A percentile compares a stretch with the other conserved stretches of the same genome.
phyloP scores from a whole-genome alignment of 2,113 vertebrate genomes.

The Prunella himalayana region DNA sequence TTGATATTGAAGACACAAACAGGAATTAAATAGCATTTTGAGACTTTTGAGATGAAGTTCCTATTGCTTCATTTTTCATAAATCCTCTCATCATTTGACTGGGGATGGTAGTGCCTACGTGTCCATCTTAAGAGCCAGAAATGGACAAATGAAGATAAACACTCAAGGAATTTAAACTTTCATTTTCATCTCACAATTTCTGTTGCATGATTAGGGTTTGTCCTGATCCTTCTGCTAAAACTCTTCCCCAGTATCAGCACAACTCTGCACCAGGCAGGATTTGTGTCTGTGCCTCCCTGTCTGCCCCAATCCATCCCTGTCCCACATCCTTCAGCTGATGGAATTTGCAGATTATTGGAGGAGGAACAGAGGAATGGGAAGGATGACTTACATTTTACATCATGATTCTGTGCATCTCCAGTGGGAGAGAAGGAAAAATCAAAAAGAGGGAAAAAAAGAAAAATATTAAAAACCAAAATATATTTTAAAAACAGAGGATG shows the following conservation, averaged over 20 bases:
- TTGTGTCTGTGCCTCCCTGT: not conserved
- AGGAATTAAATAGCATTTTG: not conserved
- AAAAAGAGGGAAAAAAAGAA: not conserved
- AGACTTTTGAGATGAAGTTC: not conserved
- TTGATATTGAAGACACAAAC: not conserved
- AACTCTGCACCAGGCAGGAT: not conserved
- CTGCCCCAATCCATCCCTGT: not conserved
- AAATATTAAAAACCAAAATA: not conserved
- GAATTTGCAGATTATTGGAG: slow-evolving; percentile 17
- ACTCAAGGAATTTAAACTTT: not conserved
- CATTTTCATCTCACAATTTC: not conserved
- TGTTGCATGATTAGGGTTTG: not conserved
- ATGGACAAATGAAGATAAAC: not conserved
- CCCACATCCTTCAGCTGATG: not conserved
- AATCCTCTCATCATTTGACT: not conserved
- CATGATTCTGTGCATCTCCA: not conserved
- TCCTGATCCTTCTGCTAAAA: not conserved
- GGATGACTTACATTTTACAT: not conserved
- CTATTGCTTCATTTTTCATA: not conserved
- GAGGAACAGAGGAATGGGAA: not conserved
- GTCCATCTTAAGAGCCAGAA: not conserved
- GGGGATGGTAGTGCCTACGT: too few species aligned
- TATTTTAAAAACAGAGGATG: not conserved
- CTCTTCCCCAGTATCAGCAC: not conserved
- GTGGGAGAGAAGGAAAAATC: not conserved